Base-by-base conservation (phyloP, 2,888 invertebrate species). In the Chrysolina americana region DNA sequence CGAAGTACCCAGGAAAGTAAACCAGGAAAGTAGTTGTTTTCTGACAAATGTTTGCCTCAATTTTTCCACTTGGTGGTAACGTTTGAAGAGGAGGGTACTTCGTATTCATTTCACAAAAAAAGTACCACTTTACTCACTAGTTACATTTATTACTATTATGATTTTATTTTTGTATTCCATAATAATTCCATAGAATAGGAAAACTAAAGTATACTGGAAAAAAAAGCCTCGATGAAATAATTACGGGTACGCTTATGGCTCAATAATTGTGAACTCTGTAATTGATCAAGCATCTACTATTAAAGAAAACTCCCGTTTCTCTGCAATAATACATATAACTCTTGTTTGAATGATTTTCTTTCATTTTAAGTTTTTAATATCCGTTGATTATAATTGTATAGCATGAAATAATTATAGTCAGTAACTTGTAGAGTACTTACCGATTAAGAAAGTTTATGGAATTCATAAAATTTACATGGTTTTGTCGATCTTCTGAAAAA, bases 391-490 rank as follows among this genome's bases (percentile, higher is more conserved):
- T 8, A n/a, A 19, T 28, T 9, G 15, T 36, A 28, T 59, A 28
- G 36, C 19, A 5, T 23, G 11, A 21, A 23, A 53, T 53, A 11
- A 53, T 53, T 2, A 21, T 53, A 19, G 6, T 11, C 13, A 53
- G 5, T 21, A 4, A 53, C 21, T 21, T 13, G 13, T 19, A 21
- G 21, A 6, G 28, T 28, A 78, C 78, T 76, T 21, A 78, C 78
- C 73, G 71, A 70, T 63, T 78, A 62, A 73, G n/a, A 66, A 62
- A 47, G 48, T 72, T 63, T 59, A 70, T 70, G 64, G 47, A 63
- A 56, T 41, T 41, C 68, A 66, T 69, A 28, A 65, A 74, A 74
- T 73, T 76, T 69, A 78, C 78, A 78, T 78, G 70, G 41, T 73
- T 73, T 53, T 53, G 70, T 63, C 23, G 36, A 66, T 64, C n/a